Evolutionary conservation across 1,140 invertebrate genomes (phyloP), one percentile per base, ranked within the genome.

Genomic region (Grapholita molesta): DNA sequence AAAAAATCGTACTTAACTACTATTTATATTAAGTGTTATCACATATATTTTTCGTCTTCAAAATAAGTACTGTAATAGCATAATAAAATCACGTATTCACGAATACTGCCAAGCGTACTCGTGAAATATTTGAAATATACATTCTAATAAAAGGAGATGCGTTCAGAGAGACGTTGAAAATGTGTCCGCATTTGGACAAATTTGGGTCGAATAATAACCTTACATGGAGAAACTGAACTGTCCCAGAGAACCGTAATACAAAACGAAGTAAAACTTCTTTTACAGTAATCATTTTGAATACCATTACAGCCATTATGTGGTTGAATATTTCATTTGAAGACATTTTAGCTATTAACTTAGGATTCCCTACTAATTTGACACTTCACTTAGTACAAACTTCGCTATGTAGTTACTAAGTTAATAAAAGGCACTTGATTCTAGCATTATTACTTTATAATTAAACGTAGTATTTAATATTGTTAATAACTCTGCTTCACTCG

Each of bases 171-270:
- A 85, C 71, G 76, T 73, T 67, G 77, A 83, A 75, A 86, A 84
- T 86, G 78, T 83, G 80, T 78, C 78, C 79, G 74, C 79, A 82
- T 83, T 82, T 80, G 77, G 78, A 84, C 82, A 84, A 83, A 86
- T 84, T 86, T 79, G 78, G 84, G 84, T 84, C 77, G 75, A 84
- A 84, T 80, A 77, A 74, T n/a, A 78, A 82, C 84, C 74, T 80
- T 71, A 69, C 82, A 83, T 80, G 70, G 73, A 77, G 71, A 78
- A 71, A 80, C 71, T 74, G 77, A 82, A 82, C 81, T 79, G 74
- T 79, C 76, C 76, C 73, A 81, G 79, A 78, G 74, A 80, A 78
- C 70, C 74, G 71, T 82, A 77, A 81, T 83, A 84, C 82, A 80
- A 80, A 80, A 80, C 74, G 70, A 73, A 67, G 74, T 73, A 70